phyloP scores from a whole-genome alignment of 2,113 vertebrate species.

The Gavia stellata region DNA sequence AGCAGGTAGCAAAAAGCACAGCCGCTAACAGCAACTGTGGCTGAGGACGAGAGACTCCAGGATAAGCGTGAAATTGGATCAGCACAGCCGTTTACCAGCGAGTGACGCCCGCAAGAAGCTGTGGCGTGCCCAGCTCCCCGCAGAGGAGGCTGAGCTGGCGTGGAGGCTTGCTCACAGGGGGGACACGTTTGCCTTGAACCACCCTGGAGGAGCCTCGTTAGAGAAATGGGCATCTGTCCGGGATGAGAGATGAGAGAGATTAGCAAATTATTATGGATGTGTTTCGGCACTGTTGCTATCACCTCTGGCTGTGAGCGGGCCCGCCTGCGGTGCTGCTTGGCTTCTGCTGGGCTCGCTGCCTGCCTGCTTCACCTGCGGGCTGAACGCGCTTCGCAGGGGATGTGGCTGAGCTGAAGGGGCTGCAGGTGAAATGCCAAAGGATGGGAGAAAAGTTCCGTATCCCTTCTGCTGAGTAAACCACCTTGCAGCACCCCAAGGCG shows the following conservation, averaged over 20 bases:
- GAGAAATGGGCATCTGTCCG: rapidly evolving
- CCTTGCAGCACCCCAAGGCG: not conserved
- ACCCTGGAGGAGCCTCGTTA: not conserved
- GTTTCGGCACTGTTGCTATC: rapidly evolving
- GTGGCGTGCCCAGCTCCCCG: rapidly evolving
- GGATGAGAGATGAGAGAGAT: not conserved
- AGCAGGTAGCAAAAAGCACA: not conserved
- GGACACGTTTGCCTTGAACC: not conserved
- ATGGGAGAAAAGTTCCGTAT: not conserved
- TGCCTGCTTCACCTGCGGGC: not conserved
- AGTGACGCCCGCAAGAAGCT: too few species aligned
- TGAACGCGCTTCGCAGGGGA: rapidly evolving
- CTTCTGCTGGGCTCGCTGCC: not conserved
- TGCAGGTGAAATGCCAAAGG: not conserved
- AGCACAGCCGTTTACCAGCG: rapidly evolving
- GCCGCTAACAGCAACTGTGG: not conserved
- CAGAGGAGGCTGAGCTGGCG: not conserved
- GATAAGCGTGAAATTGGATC: not conserved
- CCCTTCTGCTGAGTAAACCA: not conserved
- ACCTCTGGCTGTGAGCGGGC: not conserved
- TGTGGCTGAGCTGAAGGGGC: not conserved
- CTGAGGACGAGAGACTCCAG: not conserved
- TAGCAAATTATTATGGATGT: not conserved
- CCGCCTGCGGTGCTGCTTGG: rapidly evolving
- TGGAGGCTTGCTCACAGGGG: rapidly evolving